Conservation (phyloP, 92 coral and sea anemone species). For the Chrysogorgia sp. region DNA sequence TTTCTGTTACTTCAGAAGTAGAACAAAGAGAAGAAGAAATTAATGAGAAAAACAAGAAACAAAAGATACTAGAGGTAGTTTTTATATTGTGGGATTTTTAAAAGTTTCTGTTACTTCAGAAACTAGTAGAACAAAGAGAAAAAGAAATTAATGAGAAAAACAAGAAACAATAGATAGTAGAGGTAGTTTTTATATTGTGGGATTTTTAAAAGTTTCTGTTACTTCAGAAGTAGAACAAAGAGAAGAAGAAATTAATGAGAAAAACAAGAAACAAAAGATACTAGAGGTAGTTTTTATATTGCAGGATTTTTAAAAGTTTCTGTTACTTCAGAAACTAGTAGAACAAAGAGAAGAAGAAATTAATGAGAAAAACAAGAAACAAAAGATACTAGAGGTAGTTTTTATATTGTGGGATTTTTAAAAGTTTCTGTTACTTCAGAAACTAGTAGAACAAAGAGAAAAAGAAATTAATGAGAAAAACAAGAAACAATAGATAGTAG, state of each 20-base stretch:
- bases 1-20: slow-evolving; percentile 82
- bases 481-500: slow-evolving; percentile 76
- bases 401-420: slow-evolving; percentile 92
- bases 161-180: slow-evolving; percentile 76
- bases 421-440: slow-evolving; percentile 87
- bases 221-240: slow-evolving; percentile 70
- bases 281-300: slow-evolving; percentile 93
- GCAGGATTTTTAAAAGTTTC: slow-evolving; percentile 91
- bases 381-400: slow-evolving; percentile 87
- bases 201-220: slow-evolving; percentile 92
- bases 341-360: slow-evolving; percentile 48
- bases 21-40: slow-evolving; percentile 48
- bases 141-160: slow-evolving; percentile 51
- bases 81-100: slow-evolving; percentile 92
- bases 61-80: slow-evolving; percentile 87
- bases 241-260: slow-evolving; percentile 51
- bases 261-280: slow-evolving; percentile 71
- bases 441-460: slow-evolving; percentile 58
- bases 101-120: slow-evolving; percentile 87
- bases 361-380: slow-evolving; percentile 63
- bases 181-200: slow-evolving; percentile 91
- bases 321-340: slow-evolving; percentile 78
- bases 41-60: slow-evolving; percentile 63
- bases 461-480: slow-evolving; percentile 51
- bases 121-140: slow-evolving; percentile 58